Percentiles rank a stretch among this genome's conserved stretches.
These are phyloP conservation scores for Tetraneura akinire DNA, from an alignment of 1,140 invertebrate genomes.

Conservation along the genomic window DNA sequence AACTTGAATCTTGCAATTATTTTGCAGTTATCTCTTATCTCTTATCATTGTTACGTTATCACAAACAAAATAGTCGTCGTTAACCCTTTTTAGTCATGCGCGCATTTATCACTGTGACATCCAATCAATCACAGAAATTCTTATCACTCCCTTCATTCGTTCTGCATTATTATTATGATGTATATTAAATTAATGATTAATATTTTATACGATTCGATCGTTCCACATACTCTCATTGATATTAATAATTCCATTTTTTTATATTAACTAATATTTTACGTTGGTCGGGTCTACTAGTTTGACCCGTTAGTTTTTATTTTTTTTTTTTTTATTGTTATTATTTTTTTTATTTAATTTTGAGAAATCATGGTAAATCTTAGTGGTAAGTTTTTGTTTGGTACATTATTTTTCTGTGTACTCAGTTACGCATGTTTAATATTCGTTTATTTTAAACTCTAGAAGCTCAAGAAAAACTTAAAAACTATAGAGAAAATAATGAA, in stretches of 20 bases:
- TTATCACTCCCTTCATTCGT: slow-evolving; percentile 16
- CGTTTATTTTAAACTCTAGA: slow-evolving; percentile 64
- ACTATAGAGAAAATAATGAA: slow-evolving; percentile 90
- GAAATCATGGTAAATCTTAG: slow-evolving; percentile 23
- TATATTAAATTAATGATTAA: background rate
- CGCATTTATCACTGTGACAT: background rate
- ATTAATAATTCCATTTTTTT: slow-evolving; percentile 11
- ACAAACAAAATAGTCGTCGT: background rate
- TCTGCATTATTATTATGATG: background rate
- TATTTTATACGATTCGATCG: background rate
- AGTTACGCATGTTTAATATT: background rate
- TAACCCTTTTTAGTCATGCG: too few relatives aligned
- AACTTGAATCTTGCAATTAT: too few relatives aligned
- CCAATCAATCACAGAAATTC: background rate
- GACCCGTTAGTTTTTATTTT: background rate
- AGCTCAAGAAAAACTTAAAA: slow-evolving; percentile 76
- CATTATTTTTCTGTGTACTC: background rate
- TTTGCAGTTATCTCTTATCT: too few relatives aligned
- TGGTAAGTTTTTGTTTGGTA: background rate
- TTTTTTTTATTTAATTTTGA: background rate
- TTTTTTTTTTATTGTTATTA: background rate
- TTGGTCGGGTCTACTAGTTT: background rate
- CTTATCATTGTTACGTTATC: background rate
- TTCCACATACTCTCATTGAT: background rate
- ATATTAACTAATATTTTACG: background rate